phyloP scores from a whole-genome alignment of 2,797 vertebrate genomes.

The Myoxocephalus aenaeus region DNA sequence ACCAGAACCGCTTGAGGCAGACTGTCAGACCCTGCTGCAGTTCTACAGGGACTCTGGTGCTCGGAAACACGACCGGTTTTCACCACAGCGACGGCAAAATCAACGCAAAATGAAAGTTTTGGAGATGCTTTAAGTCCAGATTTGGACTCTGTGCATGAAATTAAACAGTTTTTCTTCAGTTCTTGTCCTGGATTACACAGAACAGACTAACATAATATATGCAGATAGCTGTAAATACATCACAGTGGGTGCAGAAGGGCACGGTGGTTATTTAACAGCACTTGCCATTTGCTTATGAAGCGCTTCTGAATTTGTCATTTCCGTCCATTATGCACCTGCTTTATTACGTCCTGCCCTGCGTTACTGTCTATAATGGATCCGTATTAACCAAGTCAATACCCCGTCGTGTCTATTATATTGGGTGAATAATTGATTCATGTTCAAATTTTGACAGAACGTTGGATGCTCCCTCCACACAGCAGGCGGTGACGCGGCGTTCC shows the following conservation, averaged over 20 bases:
- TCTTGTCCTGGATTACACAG: neutral
- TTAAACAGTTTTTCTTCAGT: neutral
- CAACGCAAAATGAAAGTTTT: neutral
- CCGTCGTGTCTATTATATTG: neutral
- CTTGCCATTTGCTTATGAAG: neutral
- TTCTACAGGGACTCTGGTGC: too few relatives aligned
- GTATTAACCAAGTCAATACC: conserved; percentile 5
- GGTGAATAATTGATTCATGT: conserved; percentile 11
- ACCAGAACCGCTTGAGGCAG: too few relatives aligned
- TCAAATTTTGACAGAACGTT: conserved; percentile 10
- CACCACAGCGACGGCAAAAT: too few relatives aligned
- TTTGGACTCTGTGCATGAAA: neutral
- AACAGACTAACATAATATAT: too few relatives aligned
- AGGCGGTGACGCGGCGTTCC: neutral
- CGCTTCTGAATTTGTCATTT: conserved; percentile 13
- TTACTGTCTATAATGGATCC: neutral
- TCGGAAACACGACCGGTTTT: too few relatives aligned
- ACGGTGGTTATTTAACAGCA: neutral
- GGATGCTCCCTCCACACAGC: neutral
- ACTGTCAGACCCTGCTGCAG: too few relatives aligned
- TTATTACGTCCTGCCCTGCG: neutral
- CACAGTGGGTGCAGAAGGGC: neutral
- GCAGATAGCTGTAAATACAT: neutral
- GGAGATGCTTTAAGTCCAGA: too few relatives aligned
- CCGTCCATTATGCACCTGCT: neutral